phyloP scores from a whole-genome alignment of 2,113 vertebrate species.

The Corythornis madagascariensis region DNA sequence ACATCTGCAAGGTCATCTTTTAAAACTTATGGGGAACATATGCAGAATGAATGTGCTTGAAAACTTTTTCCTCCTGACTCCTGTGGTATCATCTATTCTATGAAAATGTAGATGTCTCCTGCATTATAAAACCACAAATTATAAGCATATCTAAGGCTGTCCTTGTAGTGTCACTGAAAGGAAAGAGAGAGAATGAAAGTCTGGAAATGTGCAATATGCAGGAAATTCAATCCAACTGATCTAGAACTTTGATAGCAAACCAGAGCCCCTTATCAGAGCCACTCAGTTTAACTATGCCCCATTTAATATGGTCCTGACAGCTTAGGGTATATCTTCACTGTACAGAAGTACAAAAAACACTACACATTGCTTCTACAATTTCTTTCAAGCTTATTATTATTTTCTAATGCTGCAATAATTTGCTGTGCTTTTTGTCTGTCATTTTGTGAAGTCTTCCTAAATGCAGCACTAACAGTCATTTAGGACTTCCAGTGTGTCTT shows the following conservation, averaged over 20 bases:
- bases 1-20: slow-evolving; percentile 46
- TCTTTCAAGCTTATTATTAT: slow-evolving; percentile 57
- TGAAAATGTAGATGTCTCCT: slow-evolving; percentile 72
- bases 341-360: slow-evolving; percentile 74
- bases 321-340: slow-evolving; percentile 77
- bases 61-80: slow-evolving; percentile 50
- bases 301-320: slow-evolving; percentile 85
- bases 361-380: slow-evolving; percentile 52
- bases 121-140: slow-evolving; percentile 79
- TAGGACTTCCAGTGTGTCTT: slow-evolving; percentile 41
- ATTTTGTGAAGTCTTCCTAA: slow-evolving; percentile 40
- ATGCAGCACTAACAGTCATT: slow-evolving; percentile 29
- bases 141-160: slow-evolving; percentile 78
- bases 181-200: slow-evolving; percentile 69
- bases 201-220: slow-evolving; percentile 84
- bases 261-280: slow-evolving; percentile 85
- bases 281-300: slow-evolving; percentile 86
- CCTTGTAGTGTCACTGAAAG: slow-evolving; percentile 82
- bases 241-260: slow-evolving; percentile 83
- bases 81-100: slow-evolving; percentile 64
- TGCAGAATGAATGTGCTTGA: slow-evolving; percentile 37
- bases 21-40: slow-evolving; percentile 16
- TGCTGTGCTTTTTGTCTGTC: slow-evolving; percentile 47
- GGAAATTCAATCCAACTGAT: slow-evolving; percentile 93
- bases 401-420: slow-evolving; percentile 69